Evolutionary conservation across 2,113 vertebrate species (phyloP).

Genomic region (Xyliphius kryptos): DNA sequence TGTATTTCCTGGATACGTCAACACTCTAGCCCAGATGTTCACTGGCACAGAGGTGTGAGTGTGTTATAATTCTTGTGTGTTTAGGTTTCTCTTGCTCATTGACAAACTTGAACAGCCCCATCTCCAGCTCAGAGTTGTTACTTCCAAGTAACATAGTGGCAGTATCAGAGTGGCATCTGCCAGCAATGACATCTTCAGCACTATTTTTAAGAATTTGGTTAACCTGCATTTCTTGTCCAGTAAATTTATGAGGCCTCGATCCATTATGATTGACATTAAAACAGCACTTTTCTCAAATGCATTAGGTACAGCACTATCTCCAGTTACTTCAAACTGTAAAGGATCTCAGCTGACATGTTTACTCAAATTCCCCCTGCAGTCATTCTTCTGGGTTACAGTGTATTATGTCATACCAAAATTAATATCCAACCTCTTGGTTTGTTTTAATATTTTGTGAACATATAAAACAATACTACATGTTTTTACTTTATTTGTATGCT

Average conservation of each 20-base stretch:
- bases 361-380: constrained; percentile 19
- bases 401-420: constrained; percentile 9
- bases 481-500: too few species aligned
- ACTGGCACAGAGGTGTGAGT: too few species aligned
- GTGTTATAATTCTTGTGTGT: constrained; percentile 25
- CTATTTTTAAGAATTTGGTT: constrained; percentile 2
- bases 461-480: too few species aligned
- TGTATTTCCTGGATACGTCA: too few species aligned
- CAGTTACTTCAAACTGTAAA: constrained; percentile 22
- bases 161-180: constrained; percentile 24
- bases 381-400: constrained; percentile 21
- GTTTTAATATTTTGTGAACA: too few species aligned
- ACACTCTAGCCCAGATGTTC: too few species aligned
- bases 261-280: constrained; percentile 35
- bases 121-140: constrained; percentile 23
- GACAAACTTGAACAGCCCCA: constrained; percentile 21
- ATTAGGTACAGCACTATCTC: constrained; percentile 28
- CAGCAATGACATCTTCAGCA: constrained; percentile 36
- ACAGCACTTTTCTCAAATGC: constrained; percentile 37
- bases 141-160: constrained; percentile 48
- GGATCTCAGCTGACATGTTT: constrained; percentile 20
- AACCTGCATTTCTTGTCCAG: constrained; percentile 27
- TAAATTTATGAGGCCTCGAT: constrained; percentile 38
- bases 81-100: constrained; percentile 26
- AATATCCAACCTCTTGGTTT: constrained; percentile 12